phyloP scores from a whole-genome alignment of 2,797 vertebrate species.

The Pipistrellus nathusii region DNA sequence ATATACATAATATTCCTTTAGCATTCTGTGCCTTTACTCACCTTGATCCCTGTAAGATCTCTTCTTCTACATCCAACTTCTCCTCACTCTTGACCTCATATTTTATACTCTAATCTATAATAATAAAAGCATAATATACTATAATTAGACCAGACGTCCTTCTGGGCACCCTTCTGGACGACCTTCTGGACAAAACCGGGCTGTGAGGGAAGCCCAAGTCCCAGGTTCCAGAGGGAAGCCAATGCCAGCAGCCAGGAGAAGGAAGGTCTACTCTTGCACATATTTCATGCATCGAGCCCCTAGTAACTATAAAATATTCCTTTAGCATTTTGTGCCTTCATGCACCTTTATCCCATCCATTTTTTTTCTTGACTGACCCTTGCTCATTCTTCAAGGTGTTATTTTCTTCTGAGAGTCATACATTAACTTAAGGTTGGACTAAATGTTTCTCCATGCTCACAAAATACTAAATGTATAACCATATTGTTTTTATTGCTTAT shows the following conservation, averaged over 20 bases:
- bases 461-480: neutral
- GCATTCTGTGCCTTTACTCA: neutral
- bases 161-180: too few species aligned
- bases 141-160: too few species aligned
- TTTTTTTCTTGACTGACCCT: slow-evolving; percentile 15
- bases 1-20: neutral
- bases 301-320: neutral
- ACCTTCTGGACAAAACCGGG: too few species aligned
- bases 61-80: neutral
- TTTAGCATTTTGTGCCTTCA: neutral
- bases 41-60: neutral
- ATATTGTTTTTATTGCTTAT: neutral
- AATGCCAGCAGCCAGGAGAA: too few species aligned
- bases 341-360: neutral
- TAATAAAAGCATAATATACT: too few species aligned
- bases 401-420: neutral
- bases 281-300: too few species aligned
- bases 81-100: neutral
- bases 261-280: too few species aligned
- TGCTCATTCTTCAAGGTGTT: neutral
- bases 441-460: neutral
- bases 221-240: too few species aligned
- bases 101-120: neutral
- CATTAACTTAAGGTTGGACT: neutral
- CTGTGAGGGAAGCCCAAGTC: too few species aligned